Evolutionary conservation across 1,140 invertebrate genomes (phyloP), one percentile per base, ranked within the genome.

Genomic region (Piezodorus guildinii): DNA sequence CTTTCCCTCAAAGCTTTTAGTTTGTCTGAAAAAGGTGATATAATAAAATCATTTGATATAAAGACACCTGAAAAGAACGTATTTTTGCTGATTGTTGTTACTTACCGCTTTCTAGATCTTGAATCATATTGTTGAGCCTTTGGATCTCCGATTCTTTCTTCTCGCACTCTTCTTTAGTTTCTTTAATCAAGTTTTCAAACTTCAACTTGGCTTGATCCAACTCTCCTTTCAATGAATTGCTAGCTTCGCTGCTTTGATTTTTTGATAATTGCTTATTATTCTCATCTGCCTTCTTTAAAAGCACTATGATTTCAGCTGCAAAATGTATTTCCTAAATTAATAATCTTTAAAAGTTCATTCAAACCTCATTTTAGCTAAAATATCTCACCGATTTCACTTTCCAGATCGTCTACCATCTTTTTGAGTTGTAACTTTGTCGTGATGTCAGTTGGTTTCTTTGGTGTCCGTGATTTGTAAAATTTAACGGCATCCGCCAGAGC

Each of bases 391-490:
- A 90, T 85, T 78, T 91, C 87, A 71, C 78, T 84, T 73, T 89
- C 87, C 68, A 89, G 77, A 51, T 90, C 87, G 60, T 87, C 83
- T 1, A 90, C 82, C 81, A 88, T 85, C 69, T 81, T 86, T 68
- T 86, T 86, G 62, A 90, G 73, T 75, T 88, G 83, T 49, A 82
- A 69, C 77, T 85, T 85, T 10, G 85, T 81, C 58, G 83, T 83
- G 60, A 82, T 72, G 66, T 88, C 86, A 3, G 81, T 83, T 5
- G 84, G 75, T 70, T 85, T 86, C 69, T 86, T 87, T 12, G 83
- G 78, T 16, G 79, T 79, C 68, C 82, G 76, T 45, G 80, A 81
- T 71, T 83, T 84, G 58, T 72, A 73, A 63, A 81, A 83, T 25
- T 82, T 77, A 4, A 67, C 61, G 19, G 72, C 65, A 44, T 68